Base-by-base conservation (phyloP, 2,113 vertebrate species). In the Erpornis zantholeuca region DNA sequence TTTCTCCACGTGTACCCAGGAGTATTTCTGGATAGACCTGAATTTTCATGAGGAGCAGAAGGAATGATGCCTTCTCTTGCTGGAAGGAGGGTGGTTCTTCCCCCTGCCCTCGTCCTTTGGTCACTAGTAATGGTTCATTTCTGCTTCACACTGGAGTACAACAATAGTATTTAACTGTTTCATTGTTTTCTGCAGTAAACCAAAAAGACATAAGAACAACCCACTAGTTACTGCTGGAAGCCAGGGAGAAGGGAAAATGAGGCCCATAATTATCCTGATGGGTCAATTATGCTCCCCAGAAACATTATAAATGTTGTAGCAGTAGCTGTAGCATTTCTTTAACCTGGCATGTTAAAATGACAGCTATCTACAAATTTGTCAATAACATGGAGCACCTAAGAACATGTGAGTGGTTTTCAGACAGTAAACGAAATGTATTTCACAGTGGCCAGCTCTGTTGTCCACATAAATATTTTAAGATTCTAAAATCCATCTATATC, bases 391-490 rank as follows among this genome's bases (percentile, higher is more conserved):
- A 60, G 33, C 57, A 25, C 29, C 44, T 66, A 70, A 63, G 53
- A 88, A 44, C 31, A 81, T 36, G 45, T 21, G 40, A 71, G 47
- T 85, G 36, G 13, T 76, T 86, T 91, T 66, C 65, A 82, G 65
- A 65, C 12, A 69, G 33, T 69, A 88, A 96, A 73, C 45, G 3
- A 88, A 95, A 90, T 13, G 4, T 63, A 42, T 94, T 92, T 86
- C 66, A 86, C 64, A 72, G 27, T 76, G 69, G 19, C 16, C 49
- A 71, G 24, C 36, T 91, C 52, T 91, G 11, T 91, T 95, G 89
- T 82, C 53, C 10, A 11, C 33, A 72, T 92, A 49, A 95, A 59
- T 96, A 94, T 94, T 95, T 96, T 91, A 91, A 56, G 24, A 71
- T 60, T 89, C 28, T 82, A 73, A 82, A 91, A 89, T 61, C 23